Percentiles rank a stretch among this genome's conserved stretches.
These are phyloP conservation scores for Drosophila buzzatii DNA, from an alignment of 2,888 invertebrate genomes.

Conservation along the genomic window DNA sequence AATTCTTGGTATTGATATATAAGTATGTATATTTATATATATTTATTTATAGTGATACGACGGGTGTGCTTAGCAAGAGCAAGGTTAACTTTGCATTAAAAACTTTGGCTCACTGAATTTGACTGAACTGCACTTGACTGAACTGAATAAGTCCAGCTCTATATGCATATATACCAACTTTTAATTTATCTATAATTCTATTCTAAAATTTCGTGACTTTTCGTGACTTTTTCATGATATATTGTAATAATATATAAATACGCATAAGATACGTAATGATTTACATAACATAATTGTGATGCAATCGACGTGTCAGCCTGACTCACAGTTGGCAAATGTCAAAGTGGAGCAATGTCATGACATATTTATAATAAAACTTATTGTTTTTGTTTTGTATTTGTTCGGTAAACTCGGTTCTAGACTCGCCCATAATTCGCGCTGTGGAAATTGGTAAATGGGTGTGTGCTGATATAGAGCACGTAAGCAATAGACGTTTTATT, in stretches of 20 bases:
- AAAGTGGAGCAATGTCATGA: slow-evolving; percentile 42
- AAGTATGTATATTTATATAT: background rate
- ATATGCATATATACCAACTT: background rate
- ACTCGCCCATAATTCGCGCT: slow-evolving; percentile 29
- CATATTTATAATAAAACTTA: slow-evolving; percentile 18
- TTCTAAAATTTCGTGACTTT: background rate
- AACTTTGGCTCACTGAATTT: background rate
- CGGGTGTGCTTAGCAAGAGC: background rate
- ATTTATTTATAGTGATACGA: background rate
- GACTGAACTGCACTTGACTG: background rate
- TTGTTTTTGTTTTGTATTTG: slow-evolving; percentile 19
- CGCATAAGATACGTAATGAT: background rate
- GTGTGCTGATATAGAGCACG: slow-evolving; percentile 30
- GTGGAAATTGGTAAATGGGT: slow-evolving; percentile 17
- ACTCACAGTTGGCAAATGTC: slow-evolving; percentile 33
- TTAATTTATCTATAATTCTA: background rate
- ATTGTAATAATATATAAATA: background rate
- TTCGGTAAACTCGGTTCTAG: slow-evolving; percentile 8
- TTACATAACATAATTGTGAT: slow-evolving; percentile 9
- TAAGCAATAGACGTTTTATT: slow-evolving; percentile 2
- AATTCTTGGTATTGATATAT: background rate
- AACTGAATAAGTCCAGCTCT: background rate
- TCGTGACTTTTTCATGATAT: background rate
- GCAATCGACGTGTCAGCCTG: slow-evolving; percentile 17
- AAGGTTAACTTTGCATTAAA: background rate